Percentiles rank a stretch among this genome's conserved stretches.
Evolutionary conservation across 1,140 invertebrate species (phyloP).

Genomic region (Zeugodacus cucurbitae): DNA sequence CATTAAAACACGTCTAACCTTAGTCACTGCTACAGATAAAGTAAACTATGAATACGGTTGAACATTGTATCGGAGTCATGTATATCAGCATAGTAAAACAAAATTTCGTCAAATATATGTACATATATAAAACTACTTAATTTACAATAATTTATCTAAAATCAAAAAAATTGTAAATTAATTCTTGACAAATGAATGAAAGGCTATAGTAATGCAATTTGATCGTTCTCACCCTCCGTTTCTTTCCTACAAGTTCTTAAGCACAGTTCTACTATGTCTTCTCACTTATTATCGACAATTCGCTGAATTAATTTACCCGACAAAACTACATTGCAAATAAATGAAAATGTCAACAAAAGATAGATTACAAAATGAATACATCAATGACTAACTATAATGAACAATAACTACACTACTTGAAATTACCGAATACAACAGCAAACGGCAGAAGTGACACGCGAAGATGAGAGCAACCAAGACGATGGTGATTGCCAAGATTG

Average conservation of each 20-base stretch:
- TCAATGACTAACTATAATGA: background rate
- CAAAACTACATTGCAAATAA: background rate
- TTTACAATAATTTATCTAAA: no score
- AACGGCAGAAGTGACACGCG: background rate
- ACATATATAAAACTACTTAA: no score
- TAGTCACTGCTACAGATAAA: no score
- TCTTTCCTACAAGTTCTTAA: background rate
- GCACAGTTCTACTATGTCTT: background rate
- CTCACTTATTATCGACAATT: background rate
- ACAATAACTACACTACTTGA: background rate
- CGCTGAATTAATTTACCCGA: background rate
- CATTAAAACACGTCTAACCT: no score
- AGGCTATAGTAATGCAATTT: no score
- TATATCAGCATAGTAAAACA: no score
- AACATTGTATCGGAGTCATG: no score
- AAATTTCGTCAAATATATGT: no score
- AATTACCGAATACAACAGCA: background rate
- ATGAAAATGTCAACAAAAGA: conserved; percentile 16
- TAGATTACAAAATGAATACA: conserved; percentile 13
- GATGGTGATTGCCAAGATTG: background rate
- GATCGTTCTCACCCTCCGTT: background rate
- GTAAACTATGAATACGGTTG: no score
- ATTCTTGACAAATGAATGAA: no score
- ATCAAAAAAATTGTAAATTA: no score
- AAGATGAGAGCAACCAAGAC: background rate